Conservation (phyloP, 2,888 invertebrate genomes). For the Vandiemenella viatica region DNA sequence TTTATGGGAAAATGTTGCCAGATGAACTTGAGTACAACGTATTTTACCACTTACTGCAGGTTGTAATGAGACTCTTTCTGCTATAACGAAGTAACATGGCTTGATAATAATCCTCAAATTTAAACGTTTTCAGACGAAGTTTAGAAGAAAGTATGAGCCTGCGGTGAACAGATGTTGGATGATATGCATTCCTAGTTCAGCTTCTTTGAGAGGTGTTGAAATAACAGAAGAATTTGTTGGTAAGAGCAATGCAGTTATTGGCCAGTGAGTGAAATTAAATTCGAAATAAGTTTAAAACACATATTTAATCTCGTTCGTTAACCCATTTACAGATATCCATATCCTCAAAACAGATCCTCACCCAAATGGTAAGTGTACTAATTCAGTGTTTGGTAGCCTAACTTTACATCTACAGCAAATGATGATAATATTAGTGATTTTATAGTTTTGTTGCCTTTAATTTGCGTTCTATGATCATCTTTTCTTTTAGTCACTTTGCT, state of each 20-base stretch:
- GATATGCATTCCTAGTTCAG: conserved; percentile 9
- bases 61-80: not conserved
- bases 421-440: no score
- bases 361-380: not conserved
- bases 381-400: not conserved
- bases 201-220: conserved; percentile 11
- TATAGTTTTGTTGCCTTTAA: not conserved
- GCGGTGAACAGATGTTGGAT: conserved; percentile 11
- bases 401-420: no score
- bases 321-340: not conserved
- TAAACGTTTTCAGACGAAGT: no score
- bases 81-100: no score
- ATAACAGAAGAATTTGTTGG: conserved; percentile 12
- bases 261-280: no score
- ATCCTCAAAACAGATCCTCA: not conserved
- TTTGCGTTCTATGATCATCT: no score
- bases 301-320: not conserved
- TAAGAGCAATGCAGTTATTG: no score
- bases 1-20: conserved; percentile 12
- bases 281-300: not conserved
- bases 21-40: conserved; percentile 13
- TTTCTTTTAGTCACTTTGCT: no score
- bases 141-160: conserved; percentile 10
- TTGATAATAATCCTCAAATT: no score
- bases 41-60: conserved; percentile 11